Percentiles rank a stretch among this genome's conserved stretches.
Evolutionary conservation across 2,888 invertebrate species (phyloP).

Genomic region (Amphiduros pacificus): DNA sequence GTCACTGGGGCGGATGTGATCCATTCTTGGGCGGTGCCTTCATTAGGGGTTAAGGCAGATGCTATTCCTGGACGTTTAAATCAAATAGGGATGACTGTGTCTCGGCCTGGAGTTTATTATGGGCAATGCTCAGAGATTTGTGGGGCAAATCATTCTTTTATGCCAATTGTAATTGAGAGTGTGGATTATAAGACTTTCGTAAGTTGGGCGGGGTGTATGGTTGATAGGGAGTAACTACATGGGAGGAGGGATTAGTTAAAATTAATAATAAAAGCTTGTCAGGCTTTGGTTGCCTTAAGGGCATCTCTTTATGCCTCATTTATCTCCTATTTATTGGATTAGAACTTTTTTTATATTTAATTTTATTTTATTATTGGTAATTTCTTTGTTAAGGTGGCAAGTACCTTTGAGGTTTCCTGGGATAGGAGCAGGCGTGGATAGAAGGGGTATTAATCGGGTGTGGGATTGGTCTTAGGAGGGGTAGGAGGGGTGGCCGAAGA

Average conservation of each 20-base stretch:
- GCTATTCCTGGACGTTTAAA: constrained; percentile 61
- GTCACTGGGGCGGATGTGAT: constrained; percentile 59
- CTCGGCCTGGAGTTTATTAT: constrained; percentile 70
- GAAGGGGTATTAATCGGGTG: too few relatives aligned
- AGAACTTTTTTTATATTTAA: constrained; percentile 17
- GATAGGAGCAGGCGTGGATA: too few relatives aligned
- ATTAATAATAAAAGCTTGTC: constrained; percentile 69
- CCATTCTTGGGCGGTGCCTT: constrained; percentile 59
- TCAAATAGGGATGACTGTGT: constrained; percentile 66
- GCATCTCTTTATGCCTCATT: constrained; percentile 71
- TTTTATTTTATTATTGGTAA: constrained; percentile 5
- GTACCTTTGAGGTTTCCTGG: too few relatives aligned
- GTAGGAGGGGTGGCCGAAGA: constrained; percentile 30
- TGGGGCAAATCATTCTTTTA: constrained; percentile 79
- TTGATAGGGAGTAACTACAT: too few relatives aligned
- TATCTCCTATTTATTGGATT: constrained; percentile 67
- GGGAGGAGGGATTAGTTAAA: constrained; percentile 31
- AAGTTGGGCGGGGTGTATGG: too few relatives aligned
- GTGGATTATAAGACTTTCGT: too few relatives aligned
- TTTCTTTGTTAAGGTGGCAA: too few relatives aligned
- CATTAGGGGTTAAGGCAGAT: constrained; percentile 58
- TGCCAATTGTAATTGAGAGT: constrained; percentile 66
- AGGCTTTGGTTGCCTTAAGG: constrained; percentile 68
- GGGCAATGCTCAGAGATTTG: constrained; percentile 84
- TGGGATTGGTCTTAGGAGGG: too few relatives aligned